A percentile compares a stretch with the other conserved stretches of the same genome.
Conservation (phyloP, 2,888 invertebrate species). For the Hypsopygia costalis region DNA sequence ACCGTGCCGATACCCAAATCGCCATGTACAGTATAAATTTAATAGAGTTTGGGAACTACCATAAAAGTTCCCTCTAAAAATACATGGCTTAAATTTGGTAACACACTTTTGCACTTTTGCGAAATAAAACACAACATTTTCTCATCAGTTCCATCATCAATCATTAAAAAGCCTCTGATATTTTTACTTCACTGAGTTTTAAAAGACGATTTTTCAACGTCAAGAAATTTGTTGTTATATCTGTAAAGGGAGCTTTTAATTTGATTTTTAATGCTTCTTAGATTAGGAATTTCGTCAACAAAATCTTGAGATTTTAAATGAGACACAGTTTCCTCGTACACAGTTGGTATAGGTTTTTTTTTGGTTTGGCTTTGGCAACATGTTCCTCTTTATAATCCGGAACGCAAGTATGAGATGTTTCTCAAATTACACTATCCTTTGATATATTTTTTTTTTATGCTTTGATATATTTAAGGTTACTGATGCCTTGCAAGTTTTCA, state of each 20-base stretch:
- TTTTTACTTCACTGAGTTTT: slow-evolving; percentile 7
- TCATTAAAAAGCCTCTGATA: slow-evolving; percentile 5
- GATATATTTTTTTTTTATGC: slow-evolving; percentile 7
- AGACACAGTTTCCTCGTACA: slow-evolving; percentile 9
- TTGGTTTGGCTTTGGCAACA: slow-evolving; percentile 7
- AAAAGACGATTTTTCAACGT: slow-evolving; percentile 6
- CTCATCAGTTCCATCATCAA: slow-evolving; percentile 8
- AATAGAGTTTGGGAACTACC: slow-evolving; percentile 6
- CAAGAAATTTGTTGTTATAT: slow-evolving; percentile 8
- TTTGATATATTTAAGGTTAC: slow-evolving; percentile 9
- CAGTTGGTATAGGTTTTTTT: slow-evolving; percentile 5
- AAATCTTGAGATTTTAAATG: slow-evolving; percentile 7
- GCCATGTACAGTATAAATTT: slow-evolving; percentile 10
- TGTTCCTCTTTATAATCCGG: slow-evolving; percentile 9
- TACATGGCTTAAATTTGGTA: slow-evolving; percentile 7
- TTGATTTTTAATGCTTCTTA: slow-evolving; percentile 5
- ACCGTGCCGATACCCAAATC: slow-evolving; percentile 8
- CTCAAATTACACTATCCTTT: slow-evolving; percentile 9
- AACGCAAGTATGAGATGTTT: slow-evolving; percentile 7
- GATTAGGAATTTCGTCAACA: slow-evolving; percentile 8
- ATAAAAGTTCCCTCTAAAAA: slow-evolving; percentile 11
- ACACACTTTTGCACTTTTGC: slow-evolving; percentile 7
- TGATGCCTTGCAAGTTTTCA: slow-evolving; percentile 4
- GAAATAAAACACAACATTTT: slow-evolving; percentile 13
- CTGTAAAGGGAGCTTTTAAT: slow-evolving; percentile 9